These are phyloP conservation scores for Parazoanthus darwini DNA, from an alignment of 92 coral and sea anemone species.

Conservation along the genomic window DNA sequence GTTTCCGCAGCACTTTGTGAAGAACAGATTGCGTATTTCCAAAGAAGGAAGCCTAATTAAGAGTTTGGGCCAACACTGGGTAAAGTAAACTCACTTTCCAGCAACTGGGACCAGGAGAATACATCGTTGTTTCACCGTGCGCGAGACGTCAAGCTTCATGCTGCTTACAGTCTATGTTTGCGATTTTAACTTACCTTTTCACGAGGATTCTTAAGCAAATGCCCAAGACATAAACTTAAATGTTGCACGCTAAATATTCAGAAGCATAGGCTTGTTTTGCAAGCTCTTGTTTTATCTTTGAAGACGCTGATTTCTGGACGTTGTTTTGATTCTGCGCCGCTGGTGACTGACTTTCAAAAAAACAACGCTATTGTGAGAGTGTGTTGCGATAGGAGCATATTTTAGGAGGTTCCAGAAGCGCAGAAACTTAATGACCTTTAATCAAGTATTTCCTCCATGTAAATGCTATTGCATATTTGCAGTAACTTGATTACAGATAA, in stretches of 20 bases:
- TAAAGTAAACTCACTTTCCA: too few relatives aligned
- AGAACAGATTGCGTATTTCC: too few relatives aligned
- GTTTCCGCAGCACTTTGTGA: too few relatives aligned
- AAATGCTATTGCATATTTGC: neutral
- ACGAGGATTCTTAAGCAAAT: conserved; percentile 13
- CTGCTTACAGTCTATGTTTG: neutral
- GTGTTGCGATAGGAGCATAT: neutral
- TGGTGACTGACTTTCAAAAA: neutral
- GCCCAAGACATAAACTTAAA: neutral
- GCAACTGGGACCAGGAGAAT: neutral
- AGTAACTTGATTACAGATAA: neutral
- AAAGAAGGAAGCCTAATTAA: too few relatives aligned
- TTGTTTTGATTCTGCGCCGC: neutral
- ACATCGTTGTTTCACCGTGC: neutral
- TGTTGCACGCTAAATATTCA: neutral
- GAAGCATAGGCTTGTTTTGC: neutral
- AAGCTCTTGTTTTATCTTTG: conserved; percentile 2
- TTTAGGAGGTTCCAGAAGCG: neutral
- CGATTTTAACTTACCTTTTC: neutral
- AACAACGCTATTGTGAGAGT: neutral
- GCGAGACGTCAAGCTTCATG: neutral
- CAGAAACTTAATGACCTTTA: neutral
- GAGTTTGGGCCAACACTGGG: too few relatives aligned
- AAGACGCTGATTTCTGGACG: neutral
- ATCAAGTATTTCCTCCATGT: too few relatives aligned